Conservation (phyloP, 2,888 invertebrate species). For the Mayetiola destructor region DNA sequence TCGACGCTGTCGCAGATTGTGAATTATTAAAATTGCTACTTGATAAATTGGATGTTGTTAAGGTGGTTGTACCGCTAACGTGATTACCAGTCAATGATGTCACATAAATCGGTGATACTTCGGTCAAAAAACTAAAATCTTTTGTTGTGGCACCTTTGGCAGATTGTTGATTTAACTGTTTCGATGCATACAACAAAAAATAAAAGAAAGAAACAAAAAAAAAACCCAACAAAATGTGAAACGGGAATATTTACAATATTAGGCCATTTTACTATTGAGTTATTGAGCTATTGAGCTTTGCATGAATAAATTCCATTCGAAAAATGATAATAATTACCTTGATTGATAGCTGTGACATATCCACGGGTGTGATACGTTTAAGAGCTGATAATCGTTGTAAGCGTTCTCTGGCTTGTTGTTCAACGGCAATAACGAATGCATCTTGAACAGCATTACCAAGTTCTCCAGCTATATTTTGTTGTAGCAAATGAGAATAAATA, state of each 20-base stretch:
- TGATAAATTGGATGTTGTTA: slow-evolving; percentile 30
- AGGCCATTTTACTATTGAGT: too few species aligned
- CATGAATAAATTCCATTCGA: not conserved
- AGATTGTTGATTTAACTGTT: slow-evolving; percentile 31
- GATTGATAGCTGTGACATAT: slow-evolving; percentile 79
- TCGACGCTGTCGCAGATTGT: slow-evolving; percentile 13
- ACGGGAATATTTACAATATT: not conserved
- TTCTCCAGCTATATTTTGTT: slow-evolving; percentile 77
- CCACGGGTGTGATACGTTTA: slow-evolving; percentile 83
- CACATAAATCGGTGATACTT: slow-evolving; percentile 69
- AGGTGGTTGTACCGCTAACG: slow-evolving; percentile 39
- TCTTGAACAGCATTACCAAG: slow-evolving; percentile 82
- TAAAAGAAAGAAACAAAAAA: not conserved
- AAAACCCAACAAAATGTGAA: not conserved
- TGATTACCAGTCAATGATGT: slow-evolving; percentile 50
- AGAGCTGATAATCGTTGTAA: slow-evolving; percentile 83
- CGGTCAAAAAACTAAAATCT: slow-evolving; percentile 68
- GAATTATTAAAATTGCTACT: slow-evolving; percentile 17
- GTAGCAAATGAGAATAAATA: not conserved
- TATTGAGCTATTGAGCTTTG: too few species aligned
- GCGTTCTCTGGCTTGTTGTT: slow-evolving; percentile 85
- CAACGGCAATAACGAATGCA: slow-evolving; percentile 96
- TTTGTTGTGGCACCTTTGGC: slow-evolving; percentile 36
- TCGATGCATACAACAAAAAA: too few species aligned
- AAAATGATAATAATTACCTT: slow-evolving; percentile 61